A percentile compares a stretch with the other conserved stretches of the same genome.
phyloP scores from a whole-genome alignment of 2,797 vertebrate species.

The Catostomus latipinnis region DNA sequence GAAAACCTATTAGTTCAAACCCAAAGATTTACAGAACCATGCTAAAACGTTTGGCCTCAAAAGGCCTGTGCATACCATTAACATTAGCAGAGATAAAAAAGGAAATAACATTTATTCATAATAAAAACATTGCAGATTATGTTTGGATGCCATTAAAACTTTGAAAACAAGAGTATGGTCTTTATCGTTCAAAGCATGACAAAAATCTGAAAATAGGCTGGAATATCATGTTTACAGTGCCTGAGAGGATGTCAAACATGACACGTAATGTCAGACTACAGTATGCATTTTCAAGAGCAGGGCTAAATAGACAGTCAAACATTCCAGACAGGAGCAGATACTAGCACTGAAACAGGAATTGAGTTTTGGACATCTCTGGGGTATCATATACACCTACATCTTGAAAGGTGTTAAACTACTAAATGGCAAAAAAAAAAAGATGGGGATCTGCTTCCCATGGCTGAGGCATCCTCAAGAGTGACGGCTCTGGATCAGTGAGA shows the following conservation, averaged over 20 bases:
- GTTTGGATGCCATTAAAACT: neutral
- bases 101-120: neutral
- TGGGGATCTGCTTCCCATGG: slow-evolving; percentile 64
- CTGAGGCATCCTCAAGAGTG: neutral
- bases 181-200: too few relatives aligned
- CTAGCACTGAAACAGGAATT: slow-evolving; percentile 35
- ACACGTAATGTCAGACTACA: slow-evolving; percentile 30
- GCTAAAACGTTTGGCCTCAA: neutral
- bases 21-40: neutral
- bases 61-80: slow-evolving; percentile 15
- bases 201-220: too few relatives aligned
- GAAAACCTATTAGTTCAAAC: slow-evolving; percentile 9
- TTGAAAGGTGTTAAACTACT: slow-evolving; percentile 67
- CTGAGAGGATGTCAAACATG: slow-evolving; percentile 22
- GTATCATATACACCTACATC: slow-evolving; percentile 50
- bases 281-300: slow-evolving; percentile 19
- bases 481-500: neutral
- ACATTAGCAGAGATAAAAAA: neutral
- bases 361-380: slow-evolving; percentile 24
- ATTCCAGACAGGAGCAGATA: slow-evolving; percentile 7
- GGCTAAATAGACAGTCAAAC: slow-evolving; percentile 24
- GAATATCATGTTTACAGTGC: too few relatives aligned
- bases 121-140: neutral
- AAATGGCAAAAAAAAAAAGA: slow-evolving; percentile 60
- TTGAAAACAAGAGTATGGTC: neutral